phyloP scores from a whole-genome alignment of 2,797 vertebrate species.

The Lepilemur septentrionalis region DNA sequence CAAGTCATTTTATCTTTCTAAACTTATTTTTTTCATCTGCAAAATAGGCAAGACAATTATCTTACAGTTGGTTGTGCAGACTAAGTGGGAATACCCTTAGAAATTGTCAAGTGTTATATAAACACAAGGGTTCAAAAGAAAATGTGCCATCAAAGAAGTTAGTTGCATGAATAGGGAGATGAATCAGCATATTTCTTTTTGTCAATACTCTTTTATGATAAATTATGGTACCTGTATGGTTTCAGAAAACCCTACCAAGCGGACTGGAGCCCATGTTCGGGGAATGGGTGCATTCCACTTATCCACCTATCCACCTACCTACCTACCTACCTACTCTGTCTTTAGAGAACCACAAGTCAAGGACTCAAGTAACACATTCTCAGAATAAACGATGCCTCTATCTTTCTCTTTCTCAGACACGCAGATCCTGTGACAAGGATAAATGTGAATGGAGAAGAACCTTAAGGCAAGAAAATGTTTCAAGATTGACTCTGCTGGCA shows the following conservation, averaged over 20 bases:
- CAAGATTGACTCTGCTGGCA: neutral
- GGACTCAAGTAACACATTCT: neutral
- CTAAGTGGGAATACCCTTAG: neutral
- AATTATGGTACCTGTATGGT: accelerated
- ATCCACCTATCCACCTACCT: no score
- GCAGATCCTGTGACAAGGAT: neutral
- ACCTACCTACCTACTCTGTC: neutral
- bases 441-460: neutral
- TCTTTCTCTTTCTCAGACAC: neutral
- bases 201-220: neutral
- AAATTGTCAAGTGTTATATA: neutral
- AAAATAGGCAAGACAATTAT: neutral
- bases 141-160: neutral
- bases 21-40: neutral
- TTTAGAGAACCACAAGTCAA: neutral
- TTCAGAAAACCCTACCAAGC: neutral
- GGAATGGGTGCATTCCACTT: accelerated
- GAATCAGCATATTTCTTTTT: neutral
- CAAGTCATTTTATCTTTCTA: neutral
- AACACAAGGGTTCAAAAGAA: neutral
- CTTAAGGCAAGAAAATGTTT: neutral
- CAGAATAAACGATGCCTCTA: neutral
- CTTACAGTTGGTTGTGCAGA: neutral
- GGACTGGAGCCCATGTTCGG: neutral
- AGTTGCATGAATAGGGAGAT: neutral